phyloP scores from a whole-genome alignment of 2,888 invertebrate species.

The Parnassius smintheus region DNA sequence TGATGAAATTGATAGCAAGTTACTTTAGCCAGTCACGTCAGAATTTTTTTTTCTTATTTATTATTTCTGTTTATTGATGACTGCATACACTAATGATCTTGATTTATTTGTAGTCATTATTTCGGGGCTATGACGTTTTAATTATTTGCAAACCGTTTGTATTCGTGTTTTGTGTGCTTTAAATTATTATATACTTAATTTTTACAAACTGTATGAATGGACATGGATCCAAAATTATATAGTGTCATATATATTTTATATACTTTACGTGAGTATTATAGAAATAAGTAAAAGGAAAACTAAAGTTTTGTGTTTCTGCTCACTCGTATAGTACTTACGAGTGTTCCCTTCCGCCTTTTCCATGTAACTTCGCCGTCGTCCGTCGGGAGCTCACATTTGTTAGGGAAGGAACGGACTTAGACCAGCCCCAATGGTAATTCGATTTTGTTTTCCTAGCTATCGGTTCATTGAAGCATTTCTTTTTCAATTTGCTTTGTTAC shows the following conservation, averaged over 20 bases:
- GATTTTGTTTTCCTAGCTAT: constrained; percentile 8
- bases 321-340: constrained; percentile 32
- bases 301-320: constrained; percentile 45
- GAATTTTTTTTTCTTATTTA: no score
- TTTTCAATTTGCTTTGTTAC: not conserved
- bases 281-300: constrained; percentile 32
- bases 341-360: constrained; percentile 60
- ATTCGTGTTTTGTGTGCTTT: no score
- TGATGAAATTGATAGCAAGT: no score
- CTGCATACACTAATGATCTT: no score
- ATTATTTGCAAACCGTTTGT: no score
- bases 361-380: constrained; percentile 46
- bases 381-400: constrained; percentile 20
- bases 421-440: constrained; percentile 10
- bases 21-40: no score
- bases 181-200: no score
- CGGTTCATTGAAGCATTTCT: constrained; percentile 9
- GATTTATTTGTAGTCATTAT: no score
- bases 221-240: no score
- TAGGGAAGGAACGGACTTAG: constrained; percentile 10
- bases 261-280: not conserved
- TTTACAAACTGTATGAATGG: no score
- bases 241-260: not conserved
- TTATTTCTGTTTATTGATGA: no score
- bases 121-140: no score